These are phyloP conservation scores for Apis mellifera DNA, from an alignment of 1,140 invertebrate species.

Conservation along the genomic window Amel_HAv3.1 CM009934.2:5182001-5182500, in stretches of 20 bases:
- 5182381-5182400: constrained; percentile 37
- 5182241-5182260: constrained; percentile 42
- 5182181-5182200: neutral
- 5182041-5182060: too few relatives aligned
- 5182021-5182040: neutral
- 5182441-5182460: too few relatives aligned
- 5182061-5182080: too few relatives aligned
- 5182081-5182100: too few relatives aligned
- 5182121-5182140: neutral
- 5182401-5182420: neutral
- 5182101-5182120: too few relatives aligned
- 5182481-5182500: too few relatives aligned
- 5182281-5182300: constrained; percentile 45
- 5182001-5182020: neutral
- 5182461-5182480: too few relatives aligned
- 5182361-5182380: constrained; percentile 53
- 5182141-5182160: neutral
- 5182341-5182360: constrained; percentile 41
- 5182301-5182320: constrained; percentile 48
- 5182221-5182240: constrained; percentile 18
- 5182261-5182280: neutral
- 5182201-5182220: constrained; percentile 26
- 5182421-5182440: too few relatives aligned
- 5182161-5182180: neutral
- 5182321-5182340: constrained; percentile 50